phyloP scores from a whole-genome alignment of 2,113 vertebrate genomes.

The Strix uralensis region DNA sequence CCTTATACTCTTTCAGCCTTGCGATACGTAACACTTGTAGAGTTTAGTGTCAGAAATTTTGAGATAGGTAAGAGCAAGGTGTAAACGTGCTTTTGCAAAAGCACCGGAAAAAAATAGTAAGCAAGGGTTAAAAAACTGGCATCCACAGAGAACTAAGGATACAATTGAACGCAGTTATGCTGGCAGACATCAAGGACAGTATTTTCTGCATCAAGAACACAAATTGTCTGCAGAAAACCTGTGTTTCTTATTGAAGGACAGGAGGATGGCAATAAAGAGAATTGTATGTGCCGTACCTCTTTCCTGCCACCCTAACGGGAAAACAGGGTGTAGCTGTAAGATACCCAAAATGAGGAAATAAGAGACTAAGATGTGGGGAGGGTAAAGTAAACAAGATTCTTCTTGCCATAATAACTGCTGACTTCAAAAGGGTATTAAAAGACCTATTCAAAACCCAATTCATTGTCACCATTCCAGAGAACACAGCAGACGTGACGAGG shows the following conservation, averaged over 20 bases:
- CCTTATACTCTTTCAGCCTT: neutral
- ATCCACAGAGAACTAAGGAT: rapidly evolving
- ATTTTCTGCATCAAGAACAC: neutral
- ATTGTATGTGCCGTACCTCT: rapidly evolving
- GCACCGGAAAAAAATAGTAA: neutral
- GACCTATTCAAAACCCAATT: neutral
- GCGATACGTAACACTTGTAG: no score
- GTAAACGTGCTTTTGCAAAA: neutral
- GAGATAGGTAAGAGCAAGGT: neutral
- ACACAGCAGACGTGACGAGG: neutral
- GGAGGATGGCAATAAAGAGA: neutral
- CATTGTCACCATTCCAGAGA: neutral
- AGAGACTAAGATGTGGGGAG: neutral
- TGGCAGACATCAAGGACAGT: neutral
- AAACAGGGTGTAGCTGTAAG: neutral
- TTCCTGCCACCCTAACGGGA: neutral
- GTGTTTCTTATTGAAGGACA: neutral
- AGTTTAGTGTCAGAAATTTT: neutral
- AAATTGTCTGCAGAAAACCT: neutral
- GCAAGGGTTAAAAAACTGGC: neutral
- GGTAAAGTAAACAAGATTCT: neutral
- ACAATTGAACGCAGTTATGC: rapidly evolving
- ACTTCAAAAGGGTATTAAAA: neutral
- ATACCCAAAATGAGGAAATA: neutral
- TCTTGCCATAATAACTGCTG: neutral